Percentiles rank a stretch among this genome's conserved stretches.
Conservation (phyloP, 2,797 vertebrate genomes). For the Myotis myotis region DNA sequence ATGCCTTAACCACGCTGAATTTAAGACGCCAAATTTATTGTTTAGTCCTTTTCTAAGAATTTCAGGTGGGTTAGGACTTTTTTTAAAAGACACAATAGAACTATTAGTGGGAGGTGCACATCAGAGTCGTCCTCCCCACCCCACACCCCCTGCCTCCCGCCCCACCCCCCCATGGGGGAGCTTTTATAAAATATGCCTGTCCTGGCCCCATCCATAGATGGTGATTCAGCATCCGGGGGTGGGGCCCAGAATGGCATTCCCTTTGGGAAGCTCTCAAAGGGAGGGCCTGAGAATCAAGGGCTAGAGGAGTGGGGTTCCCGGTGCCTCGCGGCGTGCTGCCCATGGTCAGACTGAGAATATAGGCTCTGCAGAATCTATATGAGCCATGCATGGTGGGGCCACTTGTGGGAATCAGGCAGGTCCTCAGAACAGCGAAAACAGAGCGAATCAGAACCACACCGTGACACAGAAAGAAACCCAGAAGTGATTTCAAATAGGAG, state of each 20-base stretch:
- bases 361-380: neutral
- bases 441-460: neutral
- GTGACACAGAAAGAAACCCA: neutral
- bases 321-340: no score
- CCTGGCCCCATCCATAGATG: neutral
- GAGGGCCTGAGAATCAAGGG: neutral
- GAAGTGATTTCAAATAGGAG: neutral
- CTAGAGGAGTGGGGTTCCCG: neutral
- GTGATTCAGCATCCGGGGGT: neutral
- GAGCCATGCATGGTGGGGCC: neutral
- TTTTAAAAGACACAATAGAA: neutral
- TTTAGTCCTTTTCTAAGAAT: conserved; percentile 22
- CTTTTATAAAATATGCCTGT: neutral
- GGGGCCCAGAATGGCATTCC: neutral
- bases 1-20: neutral
- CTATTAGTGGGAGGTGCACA: neutral
- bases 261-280: neutral
- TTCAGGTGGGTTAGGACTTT: conserved; percentile 15
- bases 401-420: fast-evolving
- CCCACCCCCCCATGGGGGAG: neutral
- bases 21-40: conserved; percentile 54
- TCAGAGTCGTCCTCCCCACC: neutral
- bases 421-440: neutral
- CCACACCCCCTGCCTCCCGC: no score
- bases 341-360: neutral